These are phyloP conservation scores for Molanna angustata DNA, from an alignment of 2,888 invertebrate genomes.

Conservation along the genomic window DNA sequence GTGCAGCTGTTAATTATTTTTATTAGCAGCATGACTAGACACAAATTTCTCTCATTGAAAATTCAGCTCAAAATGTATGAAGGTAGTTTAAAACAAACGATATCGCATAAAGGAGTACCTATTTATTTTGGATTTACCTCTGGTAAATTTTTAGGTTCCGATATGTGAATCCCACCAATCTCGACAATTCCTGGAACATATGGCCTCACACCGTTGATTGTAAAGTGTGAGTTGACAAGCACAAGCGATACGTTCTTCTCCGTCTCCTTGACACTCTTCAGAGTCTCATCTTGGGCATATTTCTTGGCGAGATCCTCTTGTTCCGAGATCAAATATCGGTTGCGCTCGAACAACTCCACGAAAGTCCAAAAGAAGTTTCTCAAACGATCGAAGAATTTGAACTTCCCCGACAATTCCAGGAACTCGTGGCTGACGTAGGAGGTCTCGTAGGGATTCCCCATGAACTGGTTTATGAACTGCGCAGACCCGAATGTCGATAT, in stretches of 20 bases:
- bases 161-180: conserved; percentile 55
- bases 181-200: conserved; percentile 46
- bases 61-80: no score
- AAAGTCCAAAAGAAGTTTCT: conserved; percentile 42
- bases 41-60: no score
- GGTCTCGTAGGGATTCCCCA: conserved; percentile 49
- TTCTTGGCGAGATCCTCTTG: conserved; percentile 40
- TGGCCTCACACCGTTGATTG: conserved; percentile 46
- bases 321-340: conserved; percentile 40
- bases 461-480: conserved; percentile 44
- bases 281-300: conserved; percentile 39
- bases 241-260: conserved; percentile 48
- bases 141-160: conserved; percentile 40
- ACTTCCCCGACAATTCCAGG: conserved; percentile 41
- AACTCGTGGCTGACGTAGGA: conserved; percentile 49
- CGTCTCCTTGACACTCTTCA: conserved; percentile 44
- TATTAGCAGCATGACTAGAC: no score
- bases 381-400: conserved; percentile 47
- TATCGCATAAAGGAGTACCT: background rate
- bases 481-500: conserved; percentile 32
- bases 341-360: conserved; percentile 39
- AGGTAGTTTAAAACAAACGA: no score
- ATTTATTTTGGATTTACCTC: conserved; percentile 13
- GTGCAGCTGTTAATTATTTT: no score
- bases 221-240: conserved; percentile 49